Evolutionary conservation across 2,797 vertebrate species (phyloP), one percentile per base, ranked within the genome.

Genomic region (Denticeps clupeoides): DNA sequence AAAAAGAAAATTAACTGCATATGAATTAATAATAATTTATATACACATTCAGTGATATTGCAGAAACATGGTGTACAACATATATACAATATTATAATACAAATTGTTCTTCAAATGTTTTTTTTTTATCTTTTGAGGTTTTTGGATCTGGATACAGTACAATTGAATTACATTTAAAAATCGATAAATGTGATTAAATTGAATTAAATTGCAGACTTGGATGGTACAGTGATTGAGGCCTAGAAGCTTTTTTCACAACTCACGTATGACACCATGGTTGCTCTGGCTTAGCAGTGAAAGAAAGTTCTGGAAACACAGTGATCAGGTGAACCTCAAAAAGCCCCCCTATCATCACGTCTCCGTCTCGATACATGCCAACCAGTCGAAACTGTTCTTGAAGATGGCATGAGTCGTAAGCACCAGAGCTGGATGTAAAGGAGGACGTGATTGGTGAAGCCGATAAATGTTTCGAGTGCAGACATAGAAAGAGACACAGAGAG

Each of bases 281-380:
- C 4, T 57, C 51, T 28, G 76, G 76, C 50, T 77, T 46, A 7
- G 65, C 70, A n/a, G 50, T 72, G 33, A 74, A 80, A 27, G 38
- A 48, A 8, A 47, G 16, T 21, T 47, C 44, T 44, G 55, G 55
- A 24, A 46, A 47, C 24, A 43, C 38, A 41, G 51, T 41, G 4
- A 37, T 40, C 7, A 53, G 29, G 25, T 67, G 48, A 42, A 67
- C 6, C 28, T 56, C 62, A 49, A 67, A 64, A 22, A 67, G 47
- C 25, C 65, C 65, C 26, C 65, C 65, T 6, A 67, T 51, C 7
- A 67, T 45, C 1, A 67, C 33, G 18, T 64, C 65, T 26, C 65
- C 65, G 54, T 57, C 43, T 33, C 64, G 52, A 32, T 64, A 61
- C 48, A 67, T 31, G 32, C 67, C 56, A 13, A 68, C 75, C 4